Percentiles rank a stretch among this genome's conserved stretches.
phyloP scores from a whole-genome alignment of 2,113 vertebrate genomes.

The Naja naja region DNA sequence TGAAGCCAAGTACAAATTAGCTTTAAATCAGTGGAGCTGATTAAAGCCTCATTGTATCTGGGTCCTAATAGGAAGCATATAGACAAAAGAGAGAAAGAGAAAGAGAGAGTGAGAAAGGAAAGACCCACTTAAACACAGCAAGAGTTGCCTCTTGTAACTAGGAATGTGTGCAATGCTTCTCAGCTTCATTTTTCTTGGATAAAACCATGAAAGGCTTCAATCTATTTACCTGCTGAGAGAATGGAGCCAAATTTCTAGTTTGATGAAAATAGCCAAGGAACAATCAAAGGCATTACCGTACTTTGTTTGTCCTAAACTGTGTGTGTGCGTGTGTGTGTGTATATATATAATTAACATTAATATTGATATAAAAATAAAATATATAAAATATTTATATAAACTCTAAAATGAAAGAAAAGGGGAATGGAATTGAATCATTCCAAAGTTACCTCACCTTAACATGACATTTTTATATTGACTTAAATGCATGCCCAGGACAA shows the following conservation, averaged over 20 bases:
- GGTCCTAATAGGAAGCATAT: constrained; percentile 65
- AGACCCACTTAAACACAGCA: constrained; percentile 73
- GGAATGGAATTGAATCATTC: constrained; percentile 57
- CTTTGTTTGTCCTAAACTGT: constrained; percentile 72
- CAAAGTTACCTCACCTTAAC: constrained; percentile 63
- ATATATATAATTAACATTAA: too few relatives aligned
- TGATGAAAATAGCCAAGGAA: constrained; percentile 78
- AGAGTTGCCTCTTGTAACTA: constrained; percentile 74
- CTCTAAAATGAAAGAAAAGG: constrained; percentile 9
- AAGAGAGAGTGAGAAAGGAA: constrained; percentile 21
- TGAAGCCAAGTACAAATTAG: constrained; percentile 83
- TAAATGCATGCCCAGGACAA: neutral
- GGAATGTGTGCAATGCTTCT: constrained; percentile 77
- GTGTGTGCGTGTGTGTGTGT: too few relatives aligned
- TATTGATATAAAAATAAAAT: too few relatives aligned
- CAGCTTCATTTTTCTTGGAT: constrained; percentile 62
- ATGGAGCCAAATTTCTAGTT: constrained; percentile 75
- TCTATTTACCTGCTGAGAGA: constrained; percentile 81
- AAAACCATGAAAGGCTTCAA: constrained; percentile 72
- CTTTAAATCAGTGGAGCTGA: constrained; percentile 84
- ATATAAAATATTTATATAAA: too few relatives aligned
- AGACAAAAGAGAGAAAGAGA: neutral
- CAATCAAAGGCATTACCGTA: constrained; percentile 78
- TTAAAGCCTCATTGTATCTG: constrained; percentile 78
- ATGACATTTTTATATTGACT: neutral